These are phyloP conservation scores for Pipistrellus nathusii DNA, from an alignment of 2,797 vertebrate genomes.

Conservation along the genomic window DNA sequence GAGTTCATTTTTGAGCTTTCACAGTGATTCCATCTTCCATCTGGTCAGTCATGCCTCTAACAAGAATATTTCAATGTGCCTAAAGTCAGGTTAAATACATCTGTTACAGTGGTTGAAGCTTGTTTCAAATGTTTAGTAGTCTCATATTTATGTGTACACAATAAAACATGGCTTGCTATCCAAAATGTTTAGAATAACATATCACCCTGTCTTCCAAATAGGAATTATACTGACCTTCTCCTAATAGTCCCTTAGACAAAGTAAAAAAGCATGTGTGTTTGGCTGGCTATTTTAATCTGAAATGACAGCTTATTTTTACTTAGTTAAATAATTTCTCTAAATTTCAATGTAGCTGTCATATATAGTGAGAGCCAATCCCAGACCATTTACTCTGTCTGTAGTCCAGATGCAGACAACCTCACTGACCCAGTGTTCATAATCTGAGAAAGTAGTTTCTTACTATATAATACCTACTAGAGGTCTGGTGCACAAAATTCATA, in stretches of 20 bases:
- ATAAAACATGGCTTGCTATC: neutral
- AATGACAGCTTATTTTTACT: neutral
- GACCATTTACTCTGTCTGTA: neutral
- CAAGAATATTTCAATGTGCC: neutral
- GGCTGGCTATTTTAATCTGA: neutral
- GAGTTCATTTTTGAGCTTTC: constrained; percentile 5
- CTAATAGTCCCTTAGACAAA: neutral
- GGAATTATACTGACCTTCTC: constrained; percentile 28
- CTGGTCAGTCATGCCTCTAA: neutral
- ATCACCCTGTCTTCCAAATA: neutral
- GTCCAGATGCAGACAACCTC: neutral
- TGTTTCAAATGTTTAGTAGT: neutral
- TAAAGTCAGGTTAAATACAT: neutral
- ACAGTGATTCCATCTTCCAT: neutral
- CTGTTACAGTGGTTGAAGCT: neutral
- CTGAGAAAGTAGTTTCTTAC: neutral
- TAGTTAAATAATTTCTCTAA: neutral
- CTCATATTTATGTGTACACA: neutral
- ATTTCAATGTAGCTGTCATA: neutral
- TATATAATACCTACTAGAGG: too few relatives aligned
- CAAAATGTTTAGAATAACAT: constrained; percentile 39
- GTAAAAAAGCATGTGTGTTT: neutral
- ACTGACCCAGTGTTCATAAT: neutral
- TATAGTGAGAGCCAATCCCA: neutral
- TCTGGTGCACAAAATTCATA: too few relatives aligned